phyloP scores from a whole-genome alignment of 1,140 invertebrate species.

The Drosophila parvula region DNA sequence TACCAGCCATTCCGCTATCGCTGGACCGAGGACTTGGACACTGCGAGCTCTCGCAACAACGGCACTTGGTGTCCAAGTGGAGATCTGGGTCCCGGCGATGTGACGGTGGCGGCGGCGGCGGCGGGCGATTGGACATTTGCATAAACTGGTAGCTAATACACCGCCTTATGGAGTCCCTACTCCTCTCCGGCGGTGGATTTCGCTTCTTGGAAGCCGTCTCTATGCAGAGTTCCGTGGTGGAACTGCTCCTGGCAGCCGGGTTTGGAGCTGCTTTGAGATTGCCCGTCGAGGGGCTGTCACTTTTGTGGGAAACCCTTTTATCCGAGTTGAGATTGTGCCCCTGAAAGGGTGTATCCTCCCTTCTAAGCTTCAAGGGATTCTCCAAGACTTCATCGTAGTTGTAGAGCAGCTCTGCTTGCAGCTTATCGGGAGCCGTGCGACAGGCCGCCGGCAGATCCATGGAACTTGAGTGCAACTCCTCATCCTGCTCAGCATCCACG shows the following conservation, averaged over 20 bases:
- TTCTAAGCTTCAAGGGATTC: constrained; percentile 84
- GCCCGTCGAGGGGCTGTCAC: constrained; percentile 56
- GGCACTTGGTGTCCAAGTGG: constrained; percentile 84
- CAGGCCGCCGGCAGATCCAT: constrained; percentile 85
- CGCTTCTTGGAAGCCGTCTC: constrained; percentile 36
- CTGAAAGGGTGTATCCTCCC: constrained; percentile 33
- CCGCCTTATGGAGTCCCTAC: constrained; percentile 73
- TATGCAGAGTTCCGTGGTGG: constrained; percentile 69
- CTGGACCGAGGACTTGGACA: constrained; percentile 89
- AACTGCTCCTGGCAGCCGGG: constrained; percentile 41
- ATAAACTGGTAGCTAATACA: constrained; percentile 85
- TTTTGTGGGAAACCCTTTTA: constrained; percentile 66
- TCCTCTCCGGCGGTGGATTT: constrained; percentile 3
- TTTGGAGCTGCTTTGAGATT: constrained; percentile 16
- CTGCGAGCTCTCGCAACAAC: constrained; percentile 86
- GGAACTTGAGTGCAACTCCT: constrained; percentile 85
- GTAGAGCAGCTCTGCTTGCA: constrained; percentile 85
- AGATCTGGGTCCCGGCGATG: constrained; percentile 47
- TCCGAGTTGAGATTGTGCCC: constrained; percentile 28
- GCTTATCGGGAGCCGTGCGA: constrained; percentile 84
- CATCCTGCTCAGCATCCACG: constrained; percentile 51
- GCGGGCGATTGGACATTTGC: constrained; percentile 63
- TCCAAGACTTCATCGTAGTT: constrained; percentile 69
- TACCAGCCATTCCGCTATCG: constrained; percentile 91
- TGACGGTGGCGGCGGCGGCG: constrained; percentile 20